A percentile compares a stretch with the other conserved stretches of the same genome.
These are phyloP conservation scores for Cheilosia pagana DNA, from an alignment of 2,888 invertebrate genomes.

Conservation along the genomic window DNA sequence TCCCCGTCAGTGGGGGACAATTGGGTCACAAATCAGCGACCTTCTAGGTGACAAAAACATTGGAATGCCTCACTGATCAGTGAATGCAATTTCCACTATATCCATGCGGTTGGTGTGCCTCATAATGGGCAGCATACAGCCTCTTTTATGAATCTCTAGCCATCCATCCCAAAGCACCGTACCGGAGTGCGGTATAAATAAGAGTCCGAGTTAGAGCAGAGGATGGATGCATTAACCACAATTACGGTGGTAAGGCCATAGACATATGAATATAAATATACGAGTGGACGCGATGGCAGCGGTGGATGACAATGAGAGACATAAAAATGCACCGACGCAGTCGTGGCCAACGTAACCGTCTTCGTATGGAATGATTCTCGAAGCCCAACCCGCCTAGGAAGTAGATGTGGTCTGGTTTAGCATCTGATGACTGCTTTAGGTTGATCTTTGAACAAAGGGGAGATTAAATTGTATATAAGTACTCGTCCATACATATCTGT, in stretches of 20 bases:
- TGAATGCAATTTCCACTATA: constrained; percentile 9
- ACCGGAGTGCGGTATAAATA: constrained; percentile 32
- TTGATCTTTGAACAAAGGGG: constrained; percentile 51
- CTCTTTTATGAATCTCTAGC: constrained; percentile 27
- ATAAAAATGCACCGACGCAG: constrained; percentile 19
- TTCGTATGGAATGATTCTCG: constrained; percentile 45
- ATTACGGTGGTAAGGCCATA: constrained; percentile 9
- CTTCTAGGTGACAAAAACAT: constrained; percentile 51
- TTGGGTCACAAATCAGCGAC: constrained; percentile 61
- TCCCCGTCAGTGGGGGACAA: constrained; percentile 35
- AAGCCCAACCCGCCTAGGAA: constrained; percentile 28
- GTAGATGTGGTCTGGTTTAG: constrained; percentile 37
- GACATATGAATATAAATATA: constrained; percentile 23
- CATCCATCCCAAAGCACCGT: constrained; percentile 38
- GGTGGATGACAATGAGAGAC: constrained; percentile 37
- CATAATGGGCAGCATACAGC: constrained; percentile 32
- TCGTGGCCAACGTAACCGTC: constrained; percentile 12
- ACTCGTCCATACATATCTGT: constrained; percentile 12
- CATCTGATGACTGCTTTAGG: constrained; percentile 44
- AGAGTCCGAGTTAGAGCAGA: constrained; percentile 19
- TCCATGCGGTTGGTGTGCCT: constrained; percentile 17
- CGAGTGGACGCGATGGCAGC: constrained; percentile 15
- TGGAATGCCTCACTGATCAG: constrained; percentile 48
- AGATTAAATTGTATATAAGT: constrained; percentile 41
- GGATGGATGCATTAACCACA: constrained; percentile 49